Conservation (phyloP, 2,797 vertebrate species). For the Caiman crocodilus region DNA sequence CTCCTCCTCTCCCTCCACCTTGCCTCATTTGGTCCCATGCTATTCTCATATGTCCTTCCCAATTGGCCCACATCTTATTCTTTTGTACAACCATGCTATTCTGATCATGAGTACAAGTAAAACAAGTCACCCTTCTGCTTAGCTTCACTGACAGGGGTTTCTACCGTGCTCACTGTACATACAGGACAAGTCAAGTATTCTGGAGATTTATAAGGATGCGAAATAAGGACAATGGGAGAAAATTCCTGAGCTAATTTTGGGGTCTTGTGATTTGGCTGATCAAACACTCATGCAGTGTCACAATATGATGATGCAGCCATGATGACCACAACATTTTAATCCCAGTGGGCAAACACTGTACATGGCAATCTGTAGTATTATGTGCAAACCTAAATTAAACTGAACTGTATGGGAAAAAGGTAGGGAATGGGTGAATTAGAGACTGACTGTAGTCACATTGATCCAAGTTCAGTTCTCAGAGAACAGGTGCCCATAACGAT, state of each 20-base stretch:
- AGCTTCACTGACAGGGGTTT: neutral
- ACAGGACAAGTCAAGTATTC: neutral
- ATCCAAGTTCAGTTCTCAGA: neutral
- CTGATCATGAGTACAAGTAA: neutral
- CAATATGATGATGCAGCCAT: neutral
- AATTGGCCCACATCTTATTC: neutral
- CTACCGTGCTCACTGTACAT: no score
- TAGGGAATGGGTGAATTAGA: accelerated
- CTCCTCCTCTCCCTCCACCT: no score
- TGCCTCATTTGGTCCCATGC: neutral
- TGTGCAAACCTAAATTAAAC: neutral
- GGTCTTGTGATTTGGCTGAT: neutral
- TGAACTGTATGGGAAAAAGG: neutral
- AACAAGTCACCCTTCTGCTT: neutral
- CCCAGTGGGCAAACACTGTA: accelerated
- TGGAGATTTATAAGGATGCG: no score
- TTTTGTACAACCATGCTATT: neutral
- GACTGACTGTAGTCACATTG: accelerated
- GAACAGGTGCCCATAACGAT: constrained; percentile 8
- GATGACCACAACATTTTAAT: neutral
- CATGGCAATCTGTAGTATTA: no score
- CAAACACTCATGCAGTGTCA: accelerated
- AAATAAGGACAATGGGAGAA: neutral
- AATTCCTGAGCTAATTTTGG: neutral
- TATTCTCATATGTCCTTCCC: neutral